Conservation (phyloP, 2,113 vertebrate species). For the Heterotilapia buettikoferi region DNA sequence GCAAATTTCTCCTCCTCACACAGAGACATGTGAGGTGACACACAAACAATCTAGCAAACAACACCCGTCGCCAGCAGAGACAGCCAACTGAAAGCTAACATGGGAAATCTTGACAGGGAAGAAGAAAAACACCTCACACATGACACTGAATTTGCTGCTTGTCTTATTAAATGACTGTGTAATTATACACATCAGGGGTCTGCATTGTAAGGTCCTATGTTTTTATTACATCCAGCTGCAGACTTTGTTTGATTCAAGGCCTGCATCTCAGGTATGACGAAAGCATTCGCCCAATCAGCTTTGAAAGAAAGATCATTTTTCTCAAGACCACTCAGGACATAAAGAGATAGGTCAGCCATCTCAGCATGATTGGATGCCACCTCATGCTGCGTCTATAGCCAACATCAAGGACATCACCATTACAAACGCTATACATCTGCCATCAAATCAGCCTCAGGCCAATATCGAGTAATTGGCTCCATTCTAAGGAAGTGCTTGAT, state of each 20-base stretch:
- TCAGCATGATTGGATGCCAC: conserved; percentile 64
- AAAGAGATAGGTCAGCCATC: conserved; percentile 56
- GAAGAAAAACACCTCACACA: conserved; percentile 46
- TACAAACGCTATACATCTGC: conserved; percentile 51
- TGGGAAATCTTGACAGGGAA: conserved; percentile 56
- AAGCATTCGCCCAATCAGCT: conserved; percentile 18
- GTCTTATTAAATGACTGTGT: conserved; percentile 60
- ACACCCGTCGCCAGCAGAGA: conserved; percentile 46
- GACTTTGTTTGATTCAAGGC: conserved; percentile 18
- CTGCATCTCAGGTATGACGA: conserved; percentile 30
- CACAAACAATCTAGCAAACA: conserved; percentile 65
- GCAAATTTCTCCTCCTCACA: conserved; percentile 59
- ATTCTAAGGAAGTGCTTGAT: conserved; percentile 30
- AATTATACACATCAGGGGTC: conserved; percentile 57
- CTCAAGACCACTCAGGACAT: conserved; percentile 50
- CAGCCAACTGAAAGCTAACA: conserved; percentile 60
- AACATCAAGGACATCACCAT: conserved; percentile 57
- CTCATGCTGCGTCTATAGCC: conserved; percentile 54
- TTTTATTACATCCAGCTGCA: conserved; percentile 15
- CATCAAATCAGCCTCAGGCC: conserved; percentile 55
- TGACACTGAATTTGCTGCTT: conserved; percentile 50
- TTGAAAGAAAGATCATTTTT: conserved; percentile 52
- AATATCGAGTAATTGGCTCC: conserved; percentile 58
- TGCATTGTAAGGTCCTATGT: conserved; percentile 22
- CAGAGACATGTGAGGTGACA: conserved; percentile 53